A percentile compares a stretch with the other conserved stretches of the same genome.
Evolutionary conservation across 2,888 invertebrate species (phyloP).

Genomic region (Acrocera orbiculus): DNA sequence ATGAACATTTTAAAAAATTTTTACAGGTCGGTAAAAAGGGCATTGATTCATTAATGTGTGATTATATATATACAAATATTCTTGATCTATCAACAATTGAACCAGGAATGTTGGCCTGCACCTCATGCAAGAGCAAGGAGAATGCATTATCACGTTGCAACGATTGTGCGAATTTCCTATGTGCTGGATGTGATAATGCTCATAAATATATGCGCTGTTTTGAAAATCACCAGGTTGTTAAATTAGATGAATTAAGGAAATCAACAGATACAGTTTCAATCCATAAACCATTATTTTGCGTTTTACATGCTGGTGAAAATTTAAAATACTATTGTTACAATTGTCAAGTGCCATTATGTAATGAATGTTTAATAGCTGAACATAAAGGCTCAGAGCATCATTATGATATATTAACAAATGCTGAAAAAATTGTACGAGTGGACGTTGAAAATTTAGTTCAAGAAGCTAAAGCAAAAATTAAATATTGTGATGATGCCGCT

Average conservation of each 20-base stretch:
- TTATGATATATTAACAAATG: slow-evolving; percentile 64
- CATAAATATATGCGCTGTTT: slow-evolving; percentile 96
- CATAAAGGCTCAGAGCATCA: slow-evolving; percentile 72
- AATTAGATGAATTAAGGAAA: slow-evolving; percentile 68
- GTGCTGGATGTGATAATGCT: slow-evolving; percentile 85
- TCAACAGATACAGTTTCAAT: slow-evolving; percentile 59
- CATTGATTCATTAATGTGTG: slow-evolving; percentile 62
- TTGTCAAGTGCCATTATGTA: slow-evolving; percentile 72
- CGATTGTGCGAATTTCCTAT: slow-evolving; percentile 87
- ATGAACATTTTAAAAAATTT: no score
- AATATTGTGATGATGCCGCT: slow-evolving; percentile 58
- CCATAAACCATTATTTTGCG: slow-evolving; percentile 78
- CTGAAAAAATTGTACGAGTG: slow-evolving; percentile 58
- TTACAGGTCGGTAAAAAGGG: slow-evolving; percentile 53
- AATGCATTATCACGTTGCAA: slow-evolving; percentile 85
- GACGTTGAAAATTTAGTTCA: slow-evolving; percentile 56
- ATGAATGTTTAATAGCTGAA: slow-evolving; percentile 66
- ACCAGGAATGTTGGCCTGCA: slow-evolving; percentile 54
- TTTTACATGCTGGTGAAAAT: slow-evolving; percentile 62
- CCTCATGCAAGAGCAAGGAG: slow-evolving; percentile 90
- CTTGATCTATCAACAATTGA: slow-evolving; percentile 66
- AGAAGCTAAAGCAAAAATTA: slow-evolving; percentile 59
- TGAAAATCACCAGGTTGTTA: slow-evolving; percentile 82
- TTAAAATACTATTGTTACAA: slow-evolving; percentile 76
- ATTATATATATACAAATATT: slow-evolving; percentile 73